Conservation (phyloP, 2,113 vertebrate genomes). For the Labeo rohita region DNA sequence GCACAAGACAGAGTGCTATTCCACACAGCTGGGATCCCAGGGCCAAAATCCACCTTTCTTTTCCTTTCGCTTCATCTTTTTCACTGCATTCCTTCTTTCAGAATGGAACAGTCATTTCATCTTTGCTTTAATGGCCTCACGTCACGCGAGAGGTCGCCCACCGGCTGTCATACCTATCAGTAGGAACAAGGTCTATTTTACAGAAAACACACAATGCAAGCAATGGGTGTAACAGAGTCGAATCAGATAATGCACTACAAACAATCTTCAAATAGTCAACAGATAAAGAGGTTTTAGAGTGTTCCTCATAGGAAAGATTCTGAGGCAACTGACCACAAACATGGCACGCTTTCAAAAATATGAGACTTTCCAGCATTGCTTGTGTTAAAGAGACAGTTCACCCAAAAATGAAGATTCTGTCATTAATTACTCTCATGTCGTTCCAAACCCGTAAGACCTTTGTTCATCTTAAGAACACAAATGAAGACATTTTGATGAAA, state of each 20-base stretch:
- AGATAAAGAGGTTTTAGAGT: constrained; percentile 34
- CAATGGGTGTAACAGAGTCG: neutral
- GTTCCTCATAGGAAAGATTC: constrained; percentile 22
- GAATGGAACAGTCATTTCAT: constrained; percentile 49
- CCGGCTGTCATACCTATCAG: constrained; percentile 37
- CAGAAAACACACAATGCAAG: neutral
- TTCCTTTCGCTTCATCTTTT: constrained; percentile 42
- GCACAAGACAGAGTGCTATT: constrained; percentile 46
- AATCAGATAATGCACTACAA: constrained; percentile 19
- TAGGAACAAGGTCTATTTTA: constrained; percentile 10
- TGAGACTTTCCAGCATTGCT: constrained; percentile 7
- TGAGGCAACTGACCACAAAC: constrained; percentile 8
- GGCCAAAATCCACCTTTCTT: constrained; percentile 42
- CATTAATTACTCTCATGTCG: no score
- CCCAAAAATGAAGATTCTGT: no score
- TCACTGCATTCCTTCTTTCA: constrained; percentile 45
- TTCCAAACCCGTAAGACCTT: no score
- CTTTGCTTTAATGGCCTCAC: constrained; percentile 38
- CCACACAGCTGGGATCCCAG: constrained; percentile 46
- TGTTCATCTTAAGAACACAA: no score
- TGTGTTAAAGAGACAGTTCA: neutral
- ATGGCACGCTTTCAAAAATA: constrained; percentile 24
- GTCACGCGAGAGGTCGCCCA: constrained; percentile 18
- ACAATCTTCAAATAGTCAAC: neutral
- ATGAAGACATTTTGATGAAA: no score